Conservation (phyloP, 35 echinoderm and acorn worm species). For the Nesometra sesokonis region DNA sequence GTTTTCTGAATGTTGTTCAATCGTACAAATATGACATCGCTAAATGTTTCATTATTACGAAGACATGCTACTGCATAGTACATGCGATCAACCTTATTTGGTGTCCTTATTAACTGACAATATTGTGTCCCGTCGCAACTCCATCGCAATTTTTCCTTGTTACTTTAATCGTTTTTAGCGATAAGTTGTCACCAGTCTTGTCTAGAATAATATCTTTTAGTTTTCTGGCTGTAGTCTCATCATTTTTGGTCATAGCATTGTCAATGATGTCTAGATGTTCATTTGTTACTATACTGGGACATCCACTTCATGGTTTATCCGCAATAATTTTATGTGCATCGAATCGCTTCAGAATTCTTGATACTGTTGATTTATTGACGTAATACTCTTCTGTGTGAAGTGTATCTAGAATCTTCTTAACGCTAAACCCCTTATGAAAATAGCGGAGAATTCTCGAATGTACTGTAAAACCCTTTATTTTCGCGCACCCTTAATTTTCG, state of each 20-base stretch:
- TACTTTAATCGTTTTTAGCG: neutral
- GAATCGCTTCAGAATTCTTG: neutral
- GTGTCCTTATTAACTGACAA: neutral
- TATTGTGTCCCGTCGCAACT: neutral
- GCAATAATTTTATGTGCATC: neutral
- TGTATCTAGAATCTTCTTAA: neutral
- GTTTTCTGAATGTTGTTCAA: conserved; percentile 26
- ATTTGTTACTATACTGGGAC: neutral
- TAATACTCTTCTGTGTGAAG: neutral
- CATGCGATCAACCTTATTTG: neutral
- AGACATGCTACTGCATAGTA: neutral
- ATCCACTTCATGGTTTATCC: neutral
- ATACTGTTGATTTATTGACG: neutral
- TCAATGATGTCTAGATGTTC: too few species aligned
- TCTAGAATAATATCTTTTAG: too few species aligned
- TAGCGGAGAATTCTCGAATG: neutral
- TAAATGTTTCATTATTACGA: neutral
- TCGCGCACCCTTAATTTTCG: too few species aligned
- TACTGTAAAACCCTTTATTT: too few species aligned
- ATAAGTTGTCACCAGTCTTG: neutral
- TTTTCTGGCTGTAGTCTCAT: too few species aligned
- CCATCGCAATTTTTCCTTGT: neutral
- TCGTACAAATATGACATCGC: conserved; percentile 19
- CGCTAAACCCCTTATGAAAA: neutral
- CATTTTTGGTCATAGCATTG: too few species aligned